phyloP scores from a whole-genome alignment of 1,140 invertebrate genomes.

The Plutomurus gul region DNA sequence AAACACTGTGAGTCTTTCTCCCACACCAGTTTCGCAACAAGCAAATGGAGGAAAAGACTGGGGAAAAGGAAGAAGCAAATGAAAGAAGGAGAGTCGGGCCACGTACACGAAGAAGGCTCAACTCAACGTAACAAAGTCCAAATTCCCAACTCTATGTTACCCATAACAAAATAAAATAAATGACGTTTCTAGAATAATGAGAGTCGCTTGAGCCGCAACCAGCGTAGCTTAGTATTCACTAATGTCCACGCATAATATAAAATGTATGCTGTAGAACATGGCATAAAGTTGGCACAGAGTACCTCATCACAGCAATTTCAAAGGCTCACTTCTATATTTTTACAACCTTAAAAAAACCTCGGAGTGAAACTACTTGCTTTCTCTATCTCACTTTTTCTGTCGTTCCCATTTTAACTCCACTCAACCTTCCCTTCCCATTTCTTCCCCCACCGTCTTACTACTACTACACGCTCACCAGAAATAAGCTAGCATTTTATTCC shows the following conservation, averaged over 20 bases:
- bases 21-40: too few relatives aligned
- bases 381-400: slow-evolving; percentile 4
- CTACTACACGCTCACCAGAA: background rate
- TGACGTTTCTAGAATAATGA: slow-evolving; percentile 30
- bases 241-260: slow-evolving; percentile 29
- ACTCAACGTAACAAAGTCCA: slow-evolving; percentile 4
- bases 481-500: slow-evolving; percentile 18
- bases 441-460: background rate
- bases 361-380: slow-evolving; percentile 9
- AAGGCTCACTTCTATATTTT: slow-evolving; percentile 27
- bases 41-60: background rate
- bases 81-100: slow-evolving; percentile 12
- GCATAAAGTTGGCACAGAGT: slow-evolving; percentile 23
- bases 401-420: background rate
- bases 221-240: slow-evolving; percentile 19
- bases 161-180: slow-evolving; percentile 34
- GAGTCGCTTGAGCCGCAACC: slow-evolving; percentile 19
- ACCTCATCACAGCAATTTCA: slow-evolving; percentile 26
- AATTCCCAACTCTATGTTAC: background rate
- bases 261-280: slow-evolving; percentile 18
- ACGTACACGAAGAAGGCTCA: slow-evolving; percentile 5
- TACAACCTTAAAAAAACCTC: slow-evolving; percentile 13
- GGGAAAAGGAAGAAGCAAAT: background rate
- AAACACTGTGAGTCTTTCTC: background rate
- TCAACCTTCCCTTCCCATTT: slow-evolving; percentile 8